Evolutionary conservation across 1,140 invertebrate genomes (phyloP), one percentile per base, ranked within the genome.

Genomic region (Drosophila navojoa): DNA sequence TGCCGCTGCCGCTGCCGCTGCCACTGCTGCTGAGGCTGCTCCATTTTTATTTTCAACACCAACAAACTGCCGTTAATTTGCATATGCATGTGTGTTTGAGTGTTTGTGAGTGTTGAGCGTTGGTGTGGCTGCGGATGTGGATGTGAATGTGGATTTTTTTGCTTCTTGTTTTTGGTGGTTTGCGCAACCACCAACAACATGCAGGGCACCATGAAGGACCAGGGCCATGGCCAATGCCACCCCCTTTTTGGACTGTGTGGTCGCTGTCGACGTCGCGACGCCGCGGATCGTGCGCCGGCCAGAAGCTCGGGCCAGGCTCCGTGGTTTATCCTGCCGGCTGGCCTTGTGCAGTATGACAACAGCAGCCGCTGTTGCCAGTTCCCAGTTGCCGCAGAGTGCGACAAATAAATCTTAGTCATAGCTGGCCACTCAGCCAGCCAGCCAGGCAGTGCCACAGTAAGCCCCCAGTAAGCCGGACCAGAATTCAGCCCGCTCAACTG

Each of bases 301-400:
- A 61, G 29, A 63, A 64, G 59, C 66, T 72, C 40, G 44, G 59
- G 66, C 52, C 89, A 90, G 89, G 89, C 89, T 90, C 89, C 89
- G 79, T 90, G 89, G 89, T 89, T 90, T 82, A 90, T 90, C 89
- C 89, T 90, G 89, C 64, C 84, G 66, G 76, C 73, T 86, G 89
- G 76, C 89, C 89, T 90, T 87, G 89, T 90, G 82, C 89, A 90
- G 89, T 90, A 75, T 80, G 72, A 77, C 80, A 81, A 82, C 89
- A 89, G 89, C 89, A 90, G 89, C 82, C 89, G 87, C 78, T 90
- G 89, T 90, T 86, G 89, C 84, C 79, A 91, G 89, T 90, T 68
- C 76, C 75, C 81, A 86, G 85, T 90, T 79, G 75, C 70, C 79
- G 64, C 59, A 67, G 64, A 68, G 62, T 59, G 82, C 78, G 74